phyloP scores from a whole-genome alignment of 2,113 vertebrate genomes.

The Prinia subflava region DNA sequence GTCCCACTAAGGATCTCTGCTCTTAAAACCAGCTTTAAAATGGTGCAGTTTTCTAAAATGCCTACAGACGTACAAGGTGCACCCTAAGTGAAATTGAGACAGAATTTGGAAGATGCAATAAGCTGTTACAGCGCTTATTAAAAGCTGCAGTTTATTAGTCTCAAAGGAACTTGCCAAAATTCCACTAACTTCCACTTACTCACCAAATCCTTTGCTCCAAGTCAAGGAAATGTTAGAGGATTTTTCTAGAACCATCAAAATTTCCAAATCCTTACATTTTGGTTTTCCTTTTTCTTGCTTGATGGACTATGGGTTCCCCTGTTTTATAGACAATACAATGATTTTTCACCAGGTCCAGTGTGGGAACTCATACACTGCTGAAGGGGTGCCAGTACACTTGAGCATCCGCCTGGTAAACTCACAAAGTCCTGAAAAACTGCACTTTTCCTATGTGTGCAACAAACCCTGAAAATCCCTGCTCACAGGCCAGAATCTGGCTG shows the following conservation, averaged over 20 bases:
- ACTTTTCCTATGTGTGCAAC: background rate
- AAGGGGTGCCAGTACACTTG: background rate
- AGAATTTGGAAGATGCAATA: background rate
- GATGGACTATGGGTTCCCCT: background rate
- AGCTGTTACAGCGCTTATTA: background rate
- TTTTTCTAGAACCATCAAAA: background rate
- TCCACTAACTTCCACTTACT: background rate
- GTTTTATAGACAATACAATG: background rate
- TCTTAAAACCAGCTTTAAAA: background rate
- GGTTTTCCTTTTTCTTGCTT: background rate
- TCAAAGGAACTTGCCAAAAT: background rate
- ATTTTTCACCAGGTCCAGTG: background rate
- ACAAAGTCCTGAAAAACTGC: background rate
- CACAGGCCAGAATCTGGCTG: background rate
- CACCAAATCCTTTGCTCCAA: background rate
- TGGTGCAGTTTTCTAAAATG: background rate
- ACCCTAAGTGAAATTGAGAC: background rate
- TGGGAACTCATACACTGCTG: background rate
- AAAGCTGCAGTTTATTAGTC: background rate
- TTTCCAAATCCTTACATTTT: background rate
- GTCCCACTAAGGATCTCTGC: background rate
- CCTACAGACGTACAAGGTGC: background rate
- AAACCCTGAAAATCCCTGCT: background rate
- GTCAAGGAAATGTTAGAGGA: background rate
- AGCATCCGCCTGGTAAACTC: background rate